Evolutionary conservation across 2,797 vertebrate genomes (phyloP).

Genomic region (Hyperoplus immaculatus): DNA sequence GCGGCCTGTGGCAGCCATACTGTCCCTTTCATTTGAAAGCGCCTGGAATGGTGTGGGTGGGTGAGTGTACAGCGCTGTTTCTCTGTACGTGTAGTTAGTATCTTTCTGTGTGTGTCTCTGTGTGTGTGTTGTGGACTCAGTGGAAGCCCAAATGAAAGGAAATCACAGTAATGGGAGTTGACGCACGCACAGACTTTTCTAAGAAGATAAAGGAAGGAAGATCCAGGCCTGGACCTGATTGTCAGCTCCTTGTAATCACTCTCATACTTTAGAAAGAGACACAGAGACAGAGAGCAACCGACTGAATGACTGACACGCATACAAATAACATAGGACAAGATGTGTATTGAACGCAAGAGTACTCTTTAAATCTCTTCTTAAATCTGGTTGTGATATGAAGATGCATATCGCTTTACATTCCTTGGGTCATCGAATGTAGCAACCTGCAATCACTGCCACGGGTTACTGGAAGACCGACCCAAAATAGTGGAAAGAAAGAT

Average conservation of each 20-base stretch:
- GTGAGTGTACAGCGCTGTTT: slow-evolving; percentile 37
- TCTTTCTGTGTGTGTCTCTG: slow-evolving; percentile 11
- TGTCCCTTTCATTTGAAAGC: slow-evolving; percentile 68
- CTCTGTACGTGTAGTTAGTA: slow-evolving; percentile 22
- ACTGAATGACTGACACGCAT: slow-evolving; percentile 60
- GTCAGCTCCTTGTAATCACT: slow-evolving; percentile 68
- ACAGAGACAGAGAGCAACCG: slow-evolving; percentile 18
- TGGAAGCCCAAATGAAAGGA: slow-evolving; percentile 67
- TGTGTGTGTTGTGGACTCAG: slow-evolving; percentile 42
- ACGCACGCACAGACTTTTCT: slow-evolving; percentile 44
- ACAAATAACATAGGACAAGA: slow-evolving; percentile 67
- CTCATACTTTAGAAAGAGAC: slow-evolving; percentile 47
- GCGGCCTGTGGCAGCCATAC: slow-evolving; percentile 67
- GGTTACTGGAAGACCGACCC: slow-evolving; percentile 40
- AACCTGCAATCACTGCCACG: slow-evolving; percentile 54
- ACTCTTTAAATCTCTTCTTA: slow-evolving; percentile 38
- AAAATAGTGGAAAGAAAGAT: slow-evolving; percentile 44
- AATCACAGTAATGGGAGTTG: slow-evolving; percentile 71
- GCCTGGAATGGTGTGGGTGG: slow-evolving; percentile 63
- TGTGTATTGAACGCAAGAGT: slow-evolving; percentile 45
- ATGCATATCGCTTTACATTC: slow-evolving; percentile 60
- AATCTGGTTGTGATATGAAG: slow-evolving; percentile 70
- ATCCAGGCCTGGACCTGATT: slow-evolving; percentile 66
- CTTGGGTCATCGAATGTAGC: slow-evolving; percentile 52
- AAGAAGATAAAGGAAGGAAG: slow-evolving; percentile 55